These are phyloP conservation scores for Threskiornis aethiopicus DNA, from an alignment of 2,797 vertebrate species.

Conservation along the genomic window DNA sequence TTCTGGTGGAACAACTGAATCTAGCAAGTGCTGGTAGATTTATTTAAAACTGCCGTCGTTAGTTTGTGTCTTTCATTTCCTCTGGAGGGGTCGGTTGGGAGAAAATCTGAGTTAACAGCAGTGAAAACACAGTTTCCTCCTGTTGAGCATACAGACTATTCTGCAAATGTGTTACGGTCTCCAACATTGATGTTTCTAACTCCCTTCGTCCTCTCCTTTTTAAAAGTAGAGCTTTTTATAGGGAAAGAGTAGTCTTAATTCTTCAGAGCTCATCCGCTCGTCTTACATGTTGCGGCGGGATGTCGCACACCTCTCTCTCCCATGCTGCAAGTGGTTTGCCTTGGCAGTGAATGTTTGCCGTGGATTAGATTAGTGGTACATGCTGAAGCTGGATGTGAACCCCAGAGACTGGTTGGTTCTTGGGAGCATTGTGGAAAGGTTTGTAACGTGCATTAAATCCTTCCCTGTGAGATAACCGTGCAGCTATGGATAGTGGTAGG, in stretches of 20 bases:
- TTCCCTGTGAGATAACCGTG: background rate
- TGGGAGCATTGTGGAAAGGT: background rate
- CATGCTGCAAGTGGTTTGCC: background rate
- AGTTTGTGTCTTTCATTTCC: background rate
- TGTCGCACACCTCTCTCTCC: accelerated
- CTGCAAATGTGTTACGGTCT: background rate
- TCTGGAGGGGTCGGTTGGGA: background rate
- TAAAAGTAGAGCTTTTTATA: background rate
- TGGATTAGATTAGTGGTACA: accelerated
- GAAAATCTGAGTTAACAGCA: background rate
- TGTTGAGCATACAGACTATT: background rate
- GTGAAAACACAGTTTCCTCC: background rate
- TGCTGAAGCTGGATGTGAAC: background rate
- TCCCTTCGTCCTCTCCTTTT: background rate
- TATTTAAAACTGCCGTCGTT: background rate
- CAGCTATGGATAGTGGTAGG: background rate
- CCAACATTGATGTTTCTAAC: background rate
- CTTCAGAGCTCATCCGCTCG: background rate
- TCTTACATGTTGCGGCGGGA: background rate
- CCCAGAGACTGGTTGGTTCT: background rate
- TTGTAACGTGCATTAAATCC: background rate
- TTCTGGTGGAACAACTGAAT: background rate
- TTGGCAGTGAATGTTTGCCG: background rate
- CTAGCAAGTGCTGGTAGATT: background rate
- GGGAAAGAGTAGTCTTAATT: background rate